phyloP scores from a whole-genome alignment of 2,797 vertebrate species.

The Syngnathus acus region DNA sequence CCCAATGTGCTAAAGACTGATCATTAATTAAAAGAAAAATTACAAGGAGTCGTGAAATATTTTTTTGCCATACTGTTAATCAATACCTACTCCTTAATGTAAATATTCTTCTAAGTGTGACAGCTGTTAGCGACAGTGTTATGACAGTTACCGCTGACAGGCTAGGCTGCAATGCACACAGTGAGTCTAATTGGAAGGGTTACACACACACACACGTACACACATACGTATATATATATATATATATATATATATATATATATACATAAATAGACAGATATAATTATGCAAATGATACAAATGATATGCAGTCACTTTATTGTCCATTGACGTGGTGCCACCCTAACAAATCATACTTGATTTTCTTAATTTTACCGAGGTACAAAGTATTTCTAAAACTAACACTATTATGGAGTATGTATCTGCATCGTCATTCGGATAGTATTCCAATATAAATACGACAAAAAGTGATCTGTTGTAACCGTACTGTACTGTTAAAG shows the following conservation, averaged over 20 bases:
- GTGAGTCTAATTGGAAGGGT: conserved; percentile 49
- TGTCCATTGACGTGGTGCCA: background rate
- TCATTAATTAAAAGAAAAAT: background rate
- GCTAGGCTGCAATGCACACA: conserved; percentile 26
- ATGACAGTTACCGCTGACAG: conserved; percentile 35
- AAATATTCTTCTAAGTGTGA: conserved; percentile 1
- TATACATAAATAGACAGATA: background rate
- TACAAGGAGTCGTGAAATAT: background rate
- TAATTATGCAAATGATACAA: background rate
- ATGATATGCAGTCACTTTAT: background rate
- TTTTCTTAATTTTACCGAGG: background rate
- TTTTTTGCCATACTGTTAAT: background rate
- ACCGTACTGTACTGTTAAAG: background rate
- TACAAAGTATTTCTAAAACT: background rate
- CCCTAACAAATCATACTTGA: background rate
- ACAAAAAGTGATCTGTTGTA: background rate
- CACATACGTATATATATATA: background rate
- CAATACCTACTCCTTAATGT: background rate
- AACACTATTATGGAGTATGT: background rate
- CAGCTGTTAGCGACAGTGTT: conserved; percentile 6
- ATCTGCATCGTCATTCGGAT: background rate
- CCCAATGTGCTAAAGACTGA: no score
- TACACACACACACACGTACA: no score
- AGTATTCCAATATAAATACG: background rate
- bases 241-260: background rate